Base-by-base conservation (phyloP, 2,888 invertebrate genomes). In the Callimorpha dominula region DNA sequence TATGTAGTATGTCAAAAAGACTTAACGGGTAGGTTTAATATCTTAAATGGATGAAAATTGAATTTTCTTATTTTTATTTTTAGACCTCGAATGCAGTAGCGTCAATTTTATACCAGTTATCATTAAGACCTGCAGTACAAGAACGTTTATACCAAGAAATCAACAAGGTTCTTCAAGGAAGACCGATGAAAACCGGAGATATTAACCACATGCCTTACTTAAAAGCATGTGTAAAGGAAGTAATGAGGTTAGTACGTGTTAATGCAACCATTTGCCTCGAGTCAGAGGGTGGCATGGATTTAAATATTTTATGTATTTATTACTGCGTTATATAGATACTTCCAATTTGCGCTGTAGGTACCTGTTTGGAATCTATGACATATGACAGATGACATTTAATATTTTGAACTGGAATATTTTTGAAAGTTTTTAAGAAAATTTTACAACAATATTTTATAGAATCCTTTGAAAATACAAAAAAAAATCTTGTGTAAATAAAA, bases 81-180 rank as follows among this genome's bases (percentile, higher is more conserved):
- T 90, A 98, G 97, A 98, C 97, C 1, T 97, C 97, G n/a, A 97
- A 97, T 79, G 97, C 97, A 0, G 97, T 97, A 0, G 97, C 97
- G 5, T 97, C 97, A 11, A 97, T 97, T 60, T 88, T 98, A 3
- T 98, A 97, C 85, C 97, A 97, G 85, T 87, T 98, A 63, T 97
- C 97, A 0, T 90, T 96, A 40, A 95, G 97, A 83, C 97, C 96
- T 1, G 96, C 97, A 0, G 96, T 97, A 43, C 98, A 98, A 86
- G 96, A 97, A 74, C 95, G 94, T 75, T 88, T 97, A 2, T 93
- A 96, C 79, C 89, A 96, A 62, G 97, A 98, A 92, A 91, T 97
- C 31, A 89, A 87, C 60, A 91, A 87, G 52, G 96, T 96, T 0
- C 80, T 94, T 43, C 89, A 92, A 20, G 93, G 95, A 17, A 90